phyloP scores from a whole-genome alignment of 2,797 vertebrate species.

The Channa striata region DNA sequence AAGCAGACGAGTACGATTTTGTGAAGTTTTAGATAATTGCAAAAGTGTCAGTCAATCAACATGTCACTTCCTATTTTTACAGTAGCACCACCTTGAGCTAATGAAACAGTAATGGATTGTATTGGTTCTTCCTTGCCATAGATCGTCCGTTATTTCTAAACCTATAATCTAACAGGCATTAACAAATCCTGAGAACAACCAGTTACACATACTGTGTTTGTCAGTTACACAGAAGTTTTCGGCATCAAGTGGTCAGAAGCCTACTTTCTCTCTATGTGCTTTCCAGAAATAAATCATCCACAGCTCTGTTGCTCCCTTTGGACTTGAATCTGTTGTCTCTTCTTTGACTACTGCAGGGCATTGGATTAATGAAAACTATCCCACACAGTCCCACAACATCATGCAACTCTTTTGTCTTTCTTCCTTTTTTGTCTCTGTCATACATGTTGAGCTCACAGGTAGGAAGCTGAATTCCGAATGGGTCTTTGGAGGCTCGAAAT shows the following conservation, averaged over 20 bases:
- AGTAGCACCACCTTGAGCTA: no score
- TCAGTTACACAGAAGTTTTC: no score
- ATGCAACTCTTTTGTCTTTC: not conserved
- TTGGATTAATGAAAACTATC: constrained; percentile 23
- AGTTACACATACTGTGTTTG: not conserved
- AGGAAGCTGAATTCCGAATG: not conserved
- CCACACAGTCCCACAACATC: not conserved
- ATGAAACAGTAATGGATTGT: no score
- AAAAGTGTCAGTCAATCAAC: no score
- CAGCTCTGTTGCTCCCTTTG: constrained; percentile 11
- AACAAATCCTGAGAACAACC: no score
- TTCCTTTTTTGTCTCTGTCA: not conserved
- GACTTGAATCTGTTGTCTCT: constrained; percentile 17
- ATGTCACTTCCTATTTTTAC: no score
- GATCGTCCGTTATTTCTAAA: no score
- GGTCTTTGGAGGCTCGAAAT: no score
- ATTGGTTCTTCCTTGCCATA: no score
- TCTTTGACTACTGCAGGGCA: constrained; percentile 17
- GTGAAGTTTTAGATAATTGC: no score
- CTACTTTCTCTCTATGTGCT: constrained; percentile 3
- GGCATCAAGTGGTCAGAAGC: constrained; percentile 32
- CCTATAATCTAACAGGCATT: no score
- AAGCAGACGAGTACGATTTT: no score
- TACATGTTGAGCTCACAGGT: not conserved
- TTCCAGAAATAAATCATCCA: constrained; percentile 43